phyloP scores from a whole-genome alignment of 2,113 vertebrate species.

The Dissostichus mawsoni region DNA sequence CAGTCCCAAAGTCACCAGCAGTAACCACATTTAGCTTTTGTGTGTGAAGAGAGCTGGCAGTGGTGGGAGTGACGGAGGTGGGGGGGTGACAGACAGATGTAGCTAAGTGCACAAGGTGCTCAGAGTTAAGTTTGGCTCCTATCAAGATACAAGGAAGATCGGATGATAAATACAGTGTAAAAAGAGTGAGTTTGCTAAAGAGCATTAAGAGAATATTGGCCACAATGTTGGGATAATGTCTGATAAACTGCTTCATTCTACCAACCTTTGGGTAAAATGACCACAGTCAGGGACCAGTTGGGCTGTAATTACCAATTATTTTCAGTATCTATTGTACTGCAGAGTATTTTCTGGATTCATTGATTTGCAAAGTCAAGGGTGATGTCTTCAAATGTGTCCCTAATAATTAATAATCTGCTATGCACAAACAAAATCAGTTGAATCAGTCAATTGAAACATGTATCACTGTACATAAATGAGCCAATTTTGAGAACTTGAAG shows the following conservation, averaged over 20 bases:
- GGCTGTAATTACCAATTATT: too few relatives aligned
- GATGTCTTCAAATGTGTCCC: not conserved
- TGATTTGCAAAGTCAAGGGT: too few relatives aligned
- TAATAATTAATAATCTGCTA: not conserved
- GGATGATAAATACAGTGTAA: too few relatives aligned
- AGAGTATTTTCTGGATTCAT: too few relatives aligned
- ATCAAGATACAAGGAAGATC: not conserved
- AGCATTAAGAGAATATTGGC: not conserved
- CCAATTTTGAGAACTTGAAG: not conserved
- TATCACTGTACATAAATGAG: too few relatives aligned
- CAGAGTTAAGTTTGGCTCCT: conserved; percentile 1
- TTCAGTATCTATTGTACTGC: too few relatives aligned
- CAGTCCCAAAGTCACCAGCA: conserved; percentile 65
- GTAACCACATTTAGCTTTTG: conserved; percentile 53
- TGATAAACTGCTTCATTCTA: not conserved
- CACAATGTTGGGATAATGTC: not conserved
- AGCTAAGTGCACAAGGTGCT: not conserved
- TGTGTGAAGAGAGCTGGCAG: conserved; percentile 22
- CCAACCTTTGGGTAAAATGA: too few relatives aligned
- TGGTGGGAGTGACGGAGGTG: conserved; percentile 13
- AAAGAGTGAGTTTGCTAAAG: not conserved
- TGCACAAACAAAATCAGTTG: not conserved
- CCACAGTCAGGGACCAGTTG: not conserved
- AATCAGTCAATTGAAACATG: not conserved
- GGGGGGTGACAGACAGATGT: not conserved